phyloP scores from a whole-genome alignment of 2,888 invertebrate genomes.

The Scaptomyza parva region DNA sequence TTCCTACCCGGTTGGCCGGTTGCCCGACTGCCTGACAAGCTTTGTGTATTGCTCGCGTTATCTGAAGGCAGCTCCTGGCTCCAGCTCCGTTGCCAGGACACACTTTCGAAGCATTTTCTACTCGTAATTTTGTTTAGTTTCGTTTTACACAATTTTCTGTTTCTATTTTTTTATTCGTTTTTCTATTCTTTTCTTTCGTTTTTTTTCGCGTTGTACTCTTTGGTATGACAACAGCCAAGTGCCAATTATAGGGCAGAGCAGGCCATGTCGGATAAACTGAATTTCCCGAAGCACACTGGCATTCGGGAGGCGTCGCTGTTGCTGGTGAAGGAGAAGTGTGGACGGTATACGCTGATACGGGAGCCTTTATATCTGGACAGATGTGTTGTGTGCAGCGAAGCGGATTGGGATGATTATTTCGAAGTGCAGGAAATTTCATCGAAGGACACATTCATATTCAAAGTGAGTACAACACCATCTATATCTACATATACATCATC shows the following conservation, averaged over 20 bases:
- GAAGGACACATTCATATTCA: constrained; percentile 97
- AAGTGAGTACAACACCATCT: constrained; percentile 87
- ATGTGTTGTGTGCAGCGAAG: constrained; percentile 94
- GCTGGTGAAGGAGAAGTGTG: constrained; percentile 95
- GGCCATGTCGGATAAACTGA: constrained; percentile 88
- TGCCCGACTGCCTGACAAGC: constrained; percentile 62
- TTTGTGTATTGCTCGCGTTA: constrained; percentile 60
- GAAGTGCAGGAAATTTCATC: constrained; percentile 97
- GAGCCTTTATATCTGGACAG: constrained; percentile 96
- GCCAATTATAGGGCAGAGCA: constrained; percentile 88
- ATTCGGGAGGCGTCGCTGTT: constrained; percentile 95
- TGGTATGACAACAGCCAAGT: constrained; percentile 87
- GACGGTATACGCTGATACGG: constrained; percentile 93
- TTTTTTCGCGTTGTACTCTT: constrained; percentile 1
- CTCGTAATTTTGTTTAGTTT: constrained; percentile 76
- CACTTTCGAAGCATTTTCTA: constrained; percentile 45
- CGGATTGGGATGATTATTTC: constrained; percentile 96
- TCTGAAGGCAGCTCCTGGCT: constrained; percentile 38
- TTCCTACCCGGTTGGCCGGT: no score
- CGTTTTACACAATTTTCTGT: constrained; percentile 69
- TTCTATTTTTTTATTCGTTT: constrained; percentile 42
- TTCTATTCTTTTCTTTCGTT: constrained; percentile 15
- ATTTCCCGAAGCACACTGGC: constrained; percentile 90
- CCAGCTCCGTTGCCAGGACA: constrained; percentile 6
- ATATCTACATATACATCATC: background rate